phyloP scores from a whole-genome alignment of 2,888 invertebrate genomes.

The Microctonus aethiopoides region DNA sequence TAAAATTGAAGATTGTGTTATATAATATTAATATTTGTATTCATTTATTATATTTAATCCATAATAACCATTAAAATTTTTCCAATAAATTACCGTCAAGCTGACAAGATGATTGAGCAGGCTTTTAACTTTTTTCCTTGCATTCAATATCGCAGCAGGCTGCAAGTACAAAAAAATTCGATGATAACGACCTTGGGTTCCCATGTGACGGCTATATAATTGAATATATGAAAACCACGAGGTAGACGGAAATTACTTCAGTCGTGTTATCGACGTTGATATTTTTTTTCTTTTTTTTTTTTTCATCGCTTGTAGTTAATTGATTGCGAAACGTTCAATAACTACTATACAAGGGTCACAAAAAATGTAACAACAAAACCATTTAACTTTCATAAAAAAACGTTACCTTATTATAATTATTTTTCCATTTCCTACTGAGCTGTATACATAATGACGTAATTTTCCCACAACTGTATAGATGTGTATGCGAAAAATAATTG shows the following conservation, averaged over 20 bases:
- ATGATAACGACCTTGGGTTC: constrained; percentile 7
- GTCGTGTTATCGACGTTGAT: constrained; percentile 25
- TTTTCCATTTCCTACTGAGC: not conserved
- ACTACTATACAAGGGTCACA: too few species aligned
- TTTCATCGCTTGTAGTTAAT: too few species aligned
- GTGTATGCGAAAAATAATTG: not conserved
- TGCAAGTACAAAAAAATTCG: not conserved
- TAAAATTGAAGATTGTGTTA: not conserved
- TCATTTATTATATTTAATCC: not conserved
- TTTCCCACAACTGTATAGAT: not conserved
- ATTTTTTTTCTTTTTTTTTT: constrained; percentile 1
- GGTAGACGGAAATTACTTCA: constrained; percentile 30
- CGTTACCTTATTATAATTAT: too few species aligned
- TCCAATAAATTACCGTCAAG: not conserved
- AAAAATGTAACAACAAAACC: too few species aligned
- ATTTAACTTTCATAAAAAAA: too few species aligned
- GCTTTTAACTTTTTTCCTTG: constrained; percentile 16
- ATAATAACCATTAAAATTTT: not conserved
- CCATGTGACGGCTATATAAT: too few species aligned
- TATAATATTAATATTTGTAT: not conserved
- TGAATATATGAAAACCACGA: too few species aligned
- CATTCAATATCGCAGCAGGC: constrained; percentile 1
- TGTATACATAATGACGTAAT: not conserved
- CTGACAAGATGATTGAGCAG: constrained; percentile 1
- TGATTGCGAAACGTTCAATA: not conserved